A percentile compares a stretch with the other conserved stretches of the same genome.
Evolutionary conservation across 2,888 invertebrate species (phyloP).

Genomic region (Labia minor): DNA sequence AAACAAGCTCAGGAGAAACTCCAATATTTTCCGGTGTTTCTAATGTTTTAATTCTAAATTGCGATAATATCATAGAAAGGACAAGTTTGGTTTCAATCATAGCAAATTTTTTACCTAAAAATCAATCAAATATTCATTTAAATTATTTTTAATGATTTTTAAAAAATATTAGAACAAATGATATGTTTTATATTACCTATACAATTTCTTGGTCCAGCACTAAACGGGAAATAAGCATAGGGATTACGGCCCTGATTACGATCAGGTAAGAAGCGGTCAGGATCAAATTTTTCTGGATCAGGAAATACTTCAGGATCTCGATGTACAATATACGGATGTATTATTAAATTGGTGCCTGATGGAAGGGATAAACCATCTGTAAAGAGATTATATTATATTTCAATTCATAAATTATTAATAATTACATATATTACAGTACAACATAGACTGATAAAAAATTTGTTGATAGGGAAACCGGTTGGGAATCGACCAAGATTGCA

Average conservation of each 20-base stretch:
- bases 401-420: neutral
- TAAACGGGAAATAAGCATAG: conserved; percentile 36
- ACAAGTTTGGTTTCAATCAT: conserved; percentile 47
- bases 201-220: conserved; percentile 35
- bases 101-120: conserved; percentile 47
- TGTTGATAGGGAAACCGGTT: too few species aligned
- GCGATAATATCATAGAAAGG: conserved; percentile 45
- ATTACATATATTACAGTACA: neutral
- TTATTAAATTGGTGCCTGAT: conserved; percentile 33
- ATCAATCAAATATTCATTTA: conserved; percentile 15
- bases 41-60: conserved; percentile 44
- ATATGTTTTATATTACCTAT: conserved; percentile 30
- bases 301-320: conserved; percentile 38
- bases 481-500: too few species aligned
- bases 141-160: too few species aligned
- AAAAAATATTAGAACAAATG: too few species aligned
- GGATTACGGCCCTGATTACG: conserved; percentile 36
- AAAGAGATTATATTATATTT: too few species aligned
- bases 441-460: neutral
- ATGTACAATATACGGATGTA: conserved; percentile 37
- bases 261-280: conserved; percentile 41
- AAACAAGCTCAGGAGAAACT: conserved; percentile 48
- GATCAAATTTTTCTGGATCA: conserved; percentile 40
- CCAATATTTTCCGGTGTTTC: conserved; percentile 47
- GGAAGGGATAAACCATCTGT: conserved; percentile 32